These are phyloP conservation scores for Drosophila kanapiae DNA, from an alignment of 1,140 invertebrate genomes.

Conservation along the genomic window DNA sequence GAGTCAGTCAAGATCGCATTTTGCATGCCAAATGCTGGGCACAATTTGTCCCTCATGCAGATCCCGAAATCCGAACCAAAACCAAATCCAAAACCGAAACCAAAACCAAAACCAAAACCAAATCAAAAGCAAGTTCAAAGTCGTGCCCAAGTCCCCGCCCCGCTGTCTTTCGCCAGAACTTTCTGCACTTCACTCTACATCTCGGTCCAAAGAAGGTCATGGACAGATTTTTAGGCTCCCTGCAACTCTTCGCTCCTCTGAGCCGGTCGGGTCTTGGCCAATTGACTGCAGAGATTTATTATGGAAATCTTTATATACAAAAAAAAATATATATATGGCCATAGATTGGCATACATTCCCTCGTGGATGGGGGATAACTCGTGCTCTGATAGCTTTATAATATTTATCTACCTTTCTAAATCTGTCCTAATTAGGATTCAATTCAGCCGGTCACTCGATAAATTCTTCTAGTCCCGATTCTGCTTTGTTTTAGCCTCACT, in stretches of 20 bases:
- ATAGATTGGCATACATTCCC: constrained; percentile 65
- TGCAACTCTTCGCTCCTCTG: constrained; percentile 1
- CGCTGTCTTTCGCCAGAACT: constrained; percentile 50
- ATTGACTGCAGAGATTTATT: constrained; percentile 77
- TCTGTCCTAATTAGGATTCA: constrained; percentile 58
- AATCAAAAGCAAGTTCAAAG: constrained; percentile 75
- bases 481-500: constrained; percentile 15
- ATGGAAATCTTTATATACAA: constrained; percentile 67
- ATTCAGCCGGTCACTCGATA: constrained; percentile 27
- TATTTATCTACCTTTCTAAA: constrained; percentile 63
- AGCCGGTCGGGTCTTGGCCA: constrained; percentile 56
- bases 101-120: constrained; percentile 53
- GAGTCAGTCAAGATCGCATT: constrained; percentile 55
- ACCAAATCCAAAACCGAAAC: constrained; percentile 20
- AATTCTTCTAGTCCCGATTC: constrained; percentile 16
- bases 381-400: constrained; percentile 34
- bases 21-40: constrained; percentile 77
- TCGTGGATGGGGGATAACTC: constrained; percentile 13
- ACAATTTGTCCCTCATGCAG: constrained; percentile 66
- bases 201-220: constrained; percentile 76
- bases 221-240: constrained; percentile 75
- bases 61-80: constrained; percentile 22
- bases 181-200: constrained; percentile 48
- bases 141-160: constrained; percentile 60
- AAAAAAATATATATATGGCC: constrained; percentile 63